These are phyloP conservation scores for Mythimna vitellina DNA, from an alignment of 2,888 invertebrate species.

Conservation along the genomic window DNA sequence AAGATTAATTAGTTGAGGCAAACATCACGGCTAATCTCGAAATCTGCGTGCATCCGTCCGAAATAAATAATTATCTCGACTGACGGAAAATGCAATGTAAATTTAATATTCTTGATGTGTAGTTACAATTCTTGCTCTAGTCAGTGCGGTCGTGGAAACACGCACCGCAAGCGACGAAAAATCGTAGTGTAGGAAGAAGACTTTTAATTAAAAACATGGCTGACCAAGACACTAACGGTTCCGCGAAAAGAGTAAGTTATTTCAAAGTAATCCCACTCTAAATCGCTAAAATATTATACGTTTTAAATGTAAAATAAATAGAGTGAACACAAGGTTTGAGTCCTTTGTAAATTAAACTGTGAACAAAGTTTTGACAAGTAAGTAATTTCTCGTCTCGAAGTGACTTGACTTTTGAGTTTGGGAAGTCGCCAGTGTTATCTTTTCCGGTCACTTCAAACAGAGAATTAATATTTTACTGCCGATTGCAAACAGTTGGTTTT, in stretches of 20 bases:
- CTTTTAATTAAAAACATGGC: slow-evolving; percentile 65
- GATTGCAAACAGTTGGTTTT: slow-evolving; percentile 22
- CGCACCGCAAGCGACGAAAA: slow-evolving; percentile 26
- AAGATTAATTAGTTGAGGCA: slow-evolving; percentile 87
- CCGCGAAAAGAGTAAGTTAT: slow-evolving; percentile 76
- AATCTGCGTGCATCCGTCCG: slow-evolving; percentile 84
- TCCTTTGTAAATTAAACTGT: slow-evolving; percentile 54
- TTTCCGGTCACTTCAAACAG: slow-evolving; percentile 51
- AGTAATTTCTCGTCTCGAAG: slow-evolving; percentile 59
- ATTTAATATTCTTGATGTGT: slow-evolving; percentile 81
- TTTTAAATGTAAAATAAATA: slow-evolving; percentile 29
- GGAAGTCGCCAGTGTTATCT: slow-evolving; percentile 56
- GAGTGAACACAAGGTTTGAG: slow-evolving; percentile 40
- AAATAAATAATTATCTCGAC: slow-evolving; percentile 85
- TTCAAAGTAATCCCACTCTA: slow-evolving; percentile 13
- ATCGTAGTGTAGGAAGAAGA: neutral
- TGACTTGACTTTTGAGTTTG: slow-evolving; percentile 48
- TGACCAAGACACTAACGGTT: slow-evolving; percentile 70
- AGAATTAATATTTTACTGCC: slow-evolving; percentile 48
- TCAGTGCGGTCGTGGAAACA: slow-evolving; percentile 76
- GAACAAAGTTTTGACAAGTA: slow-evolving; percentile 61
- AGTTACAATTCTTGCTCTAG: slow-evolving; percentile 76
- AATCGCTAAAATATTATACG: slow-evolving; percentile 17
- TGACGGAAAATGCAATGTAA: slow-evolving; percentile 82
- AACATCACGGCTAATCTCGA: slow-evolving; percentile 84